Conservation (phyloP, 1,140 invertebrate species). For the Lutraria rhynchaena region DNA sequence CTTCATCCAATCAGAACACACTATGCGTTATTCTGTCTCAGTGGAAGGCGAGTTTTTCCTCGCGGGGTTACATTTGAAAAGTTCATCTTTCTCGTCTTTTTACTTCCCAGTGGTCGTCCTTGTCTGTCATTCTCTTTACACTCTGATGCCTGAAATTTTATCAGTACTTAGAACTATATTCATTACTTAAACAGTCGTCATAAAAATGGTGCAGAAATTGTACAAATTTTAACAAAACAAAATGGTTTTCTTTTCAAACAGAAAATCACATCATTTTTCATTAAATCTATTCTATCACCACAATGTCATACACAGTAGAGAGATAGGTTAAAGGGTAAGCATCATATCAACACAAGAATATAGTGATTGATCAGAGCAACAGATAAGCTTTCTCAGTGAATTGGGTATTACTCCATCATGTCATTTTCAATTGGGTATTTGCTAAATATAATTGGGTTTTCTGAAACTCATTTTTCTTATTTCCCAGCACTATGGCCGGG, state of each 20-base stretch:
- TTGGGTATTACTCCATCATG: too few species aligned
- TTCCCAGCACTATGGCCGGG: too few species aligned
- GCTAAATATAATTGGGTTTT: too few species aligned
- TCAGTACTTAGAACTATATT: neutral
- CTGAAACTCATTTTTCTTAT: too few species aligned
- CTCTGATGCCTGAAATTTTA: conserved; percentile 59
- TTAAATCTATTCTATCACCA: neutral
- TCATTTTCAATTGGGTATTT: too few species aligned
- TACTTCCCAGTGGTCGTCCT: conserved; percentile 39
- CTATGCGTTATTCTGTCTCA: conserved; percentile 48
- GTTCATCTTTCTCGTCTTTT: conserved; percentile 58
- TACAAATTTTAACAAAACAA: neutral
- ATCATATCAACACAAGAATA: too few species aligned
- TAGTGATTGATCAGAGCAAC: too few species aligned
- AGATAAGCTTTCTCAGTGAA: too few species aligned
- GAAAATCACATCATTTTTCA: neutral
- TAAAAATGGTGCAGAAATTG: neutral
- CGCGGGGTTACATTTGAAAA: conserved; percentile 62
- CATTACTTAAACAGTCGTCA: neutral
- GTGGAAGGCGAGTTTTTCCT: conserved; percentile 57
- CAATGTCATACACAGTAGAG: neutral
- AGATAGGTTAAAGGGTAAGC: too few species aligned
- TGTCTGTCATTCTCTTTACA: conserved; percentile 61
- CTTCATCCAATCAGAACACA: too few species aligned
- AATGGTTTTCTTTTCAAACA: too few species aligned